A percentile compares a stretch with the other conserved stretches of the same genome.
Evolutionary conservation across 2,888 invertebrate species (phyloP).

Genomic region (Chorisops tibialis): DNA sequence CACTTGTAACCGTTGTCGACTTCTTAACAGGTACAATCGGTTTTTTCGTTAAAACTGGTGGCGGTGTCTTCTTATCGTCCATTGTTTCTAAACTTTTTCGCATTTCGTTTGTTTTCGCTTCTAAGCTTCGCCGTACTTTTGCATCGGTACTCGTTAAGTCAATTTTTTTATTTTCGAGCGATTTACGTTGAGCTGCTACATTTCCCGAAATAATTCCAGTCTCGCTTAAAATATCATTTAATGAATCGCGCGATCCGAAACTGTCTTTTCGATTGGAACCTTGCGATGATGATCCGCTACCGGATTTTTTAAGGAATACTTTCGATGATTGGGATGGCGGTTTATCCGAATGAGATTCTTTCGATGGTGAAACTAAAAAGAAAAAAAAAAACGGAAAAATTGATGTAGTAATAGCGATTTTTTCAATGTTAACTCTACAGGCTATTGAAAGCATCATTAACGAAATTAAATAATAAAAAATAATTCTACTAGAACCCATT

Average conservation of each 20-base stretch:
- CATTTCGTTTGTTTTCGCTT: constrained; percentile 41
- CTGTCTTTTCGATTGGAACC: constrained; percentile 47
- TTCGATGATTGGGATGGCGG: constrained; percentile 49
- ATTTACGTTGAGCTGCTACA: constrained; percentile 57
- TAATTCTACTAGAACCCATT: no score
- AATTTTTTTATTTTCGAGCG: constrained; percentile 51
- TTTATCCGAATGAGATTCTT: constrained; percentile 49
- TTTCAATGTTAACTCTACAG: background rate
- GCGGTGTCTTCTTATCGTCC: constrained; percentile 52
- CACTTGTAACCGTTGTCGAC: constrained; percentile 61
- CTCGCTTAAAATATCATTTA: constrained; percentile 50
- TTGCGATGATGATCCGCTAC: constrained; percentile 42
- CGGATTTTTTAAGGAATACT: constrained; percentile 43
- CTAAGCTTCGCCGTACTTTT: constrained; percentile 30
- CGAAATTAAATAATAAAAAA: no score
- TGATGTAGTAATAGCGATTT: background rate
- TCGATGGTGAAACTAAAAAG: constrained; percentile 40
- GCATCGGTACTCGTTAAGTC: constrained; percentile 39
- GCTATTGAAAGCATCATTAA: no score
- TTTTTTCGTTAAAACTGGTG: constrained; percentile 59
- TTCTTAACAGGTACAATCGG: constrained; percentile 67
- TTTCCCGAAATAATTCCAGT: constrained; percentile 50
- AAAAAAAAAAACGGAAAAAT: no score
- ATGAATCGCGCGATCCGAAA: constrained; percentile 50
- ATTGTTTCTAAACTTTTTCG: constrained; percentile 49